phyloP scores from a whole-genome alignment of 2,888 invertebrate genomes.

The Noctuana brunneofusca region DNA sequence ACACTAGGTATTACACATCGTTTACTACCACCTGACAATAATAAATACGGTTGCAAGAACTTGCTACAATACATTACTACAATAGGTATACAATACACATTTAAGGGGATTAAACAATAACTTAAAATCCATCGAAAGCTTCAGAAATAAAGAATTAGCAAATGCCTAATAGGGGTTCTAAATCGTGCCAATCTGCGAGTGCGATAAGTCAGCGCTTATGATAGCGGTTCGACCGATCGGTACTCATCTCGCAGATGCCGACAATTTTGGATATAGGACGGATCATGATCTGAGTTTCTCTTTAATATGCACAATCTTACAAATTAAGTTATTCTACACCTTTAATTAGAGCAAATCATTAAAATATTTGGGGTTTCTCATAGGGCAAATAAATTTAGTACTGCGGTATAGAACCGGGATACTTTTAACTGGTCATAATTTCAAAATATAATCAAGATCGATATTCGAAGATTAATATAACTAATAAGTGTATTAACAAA shows the following conservation, averaged over 20 bases:
- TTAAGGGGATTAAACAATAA: not conserved
- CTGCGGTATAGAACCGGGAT: not conserved
- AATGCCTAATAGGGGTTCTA: not conserved
- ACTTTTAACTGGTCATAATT: not conserved
- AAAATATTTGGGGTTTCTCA: not conserved
- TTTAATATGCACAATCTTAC: constrained; percentile 33
- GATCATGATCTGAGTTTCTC: constrained; percentile 43
- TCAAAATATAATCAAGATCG: constrained; percentile 2
- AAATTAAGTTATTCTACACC: constrained; percentile 14
- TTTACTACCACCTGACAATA: constrained; percentile 2
- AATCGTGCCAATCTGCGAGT: constrained; percentile 4
- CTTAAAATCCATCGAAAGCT: not conserved
- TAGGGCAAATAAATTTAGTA: not conserved
- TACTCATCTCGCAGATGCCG: constrained; percentile 39
- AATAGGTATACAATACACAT: constrained; percentile 1
- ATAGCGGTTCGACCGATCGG: constrained; percentile 8
- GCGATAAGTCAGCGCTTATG: not conserved
- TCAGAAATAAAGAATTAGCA: not conserved
- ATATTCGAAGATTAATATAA: not conserved
- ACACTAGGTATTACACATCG: too few relatives aligned
- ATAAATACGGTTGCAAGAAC: not conserved
- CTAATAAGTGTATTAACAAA: not conserved
- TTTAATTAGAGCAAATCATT: constrained; percentile 15
- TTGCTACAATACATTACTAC: not conserved
- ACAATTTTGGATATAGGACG: constrained; percentile 42